phyloP scores from a whole-genome alignment of 1,140 invertebrate genomes.

The Coelopa frigida region DNA sequence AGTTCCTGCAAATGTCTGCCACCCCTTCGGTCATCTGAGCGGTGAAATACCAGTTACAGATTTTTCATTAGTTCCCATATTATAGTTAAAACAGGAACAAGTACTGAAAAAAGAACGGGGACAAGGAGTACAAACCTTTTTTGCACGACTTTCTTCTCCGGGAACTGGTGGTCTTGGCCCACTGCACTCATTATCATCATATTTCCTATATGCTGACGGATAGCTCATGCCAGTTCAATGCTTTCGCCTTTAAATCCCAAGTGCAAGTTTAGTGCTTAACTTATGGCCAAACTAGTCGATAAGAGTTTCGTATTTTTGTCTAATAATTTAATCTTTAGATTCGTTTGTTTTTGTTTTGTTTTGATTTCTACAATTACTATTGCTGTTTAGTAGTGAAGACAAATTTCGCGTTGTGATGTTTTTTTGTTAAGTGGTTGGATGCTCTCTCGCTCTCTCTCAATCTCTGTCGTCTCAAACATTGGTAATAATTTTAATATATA shows the following conservation, averaged over 20 bases:
- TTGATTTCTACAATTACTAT: not conserved
- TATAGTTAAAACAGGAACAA: too few relatives aligned
- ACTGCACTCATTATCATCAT: constrained; percentile 47
- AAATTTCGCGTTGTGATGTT: too few relatives aligned
- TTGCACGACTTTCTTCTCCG: constrained; percentile 44
- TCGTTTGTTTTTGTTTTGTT: not conserved
- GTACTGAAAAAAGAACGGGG: too few relatives aligned
- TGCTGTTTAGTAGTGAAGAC: too few relatives aligned
- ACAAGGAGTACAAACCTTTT: constrained; percentile 32
- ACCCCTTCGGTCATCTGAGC: constrained; percentile 44
- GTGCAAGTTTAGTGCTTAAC: not conserved
- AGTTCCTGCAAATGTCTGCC: constrained; percentile 49
- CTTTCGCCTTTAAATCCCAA: constrained; percentile 3
- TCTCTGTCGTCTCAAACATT: not conserved
- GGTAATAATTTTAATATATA: not conserved
- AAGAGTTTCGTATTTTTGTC: not conserved
- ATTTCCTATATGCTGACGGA: constrained; percentile 38
- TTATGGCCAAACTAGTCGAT: not conserved
- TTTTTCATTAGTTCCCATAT: too few relatives aligned
- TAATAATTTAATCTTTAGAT: constrained; percentile 3
- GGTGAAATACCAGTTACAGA: too few relatives aligned
- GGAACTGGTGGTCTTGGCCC: constrained; percentile 45
- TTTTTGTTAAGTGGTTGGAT: not conserved
- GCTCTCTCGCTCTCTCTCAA: not conserved
- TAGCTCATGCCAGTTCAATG: constrained; percentile 42